phyloP scores from a whole-genome alignment of 2,797 vertebrate species.

The Muscicapa comitata region DNA sequence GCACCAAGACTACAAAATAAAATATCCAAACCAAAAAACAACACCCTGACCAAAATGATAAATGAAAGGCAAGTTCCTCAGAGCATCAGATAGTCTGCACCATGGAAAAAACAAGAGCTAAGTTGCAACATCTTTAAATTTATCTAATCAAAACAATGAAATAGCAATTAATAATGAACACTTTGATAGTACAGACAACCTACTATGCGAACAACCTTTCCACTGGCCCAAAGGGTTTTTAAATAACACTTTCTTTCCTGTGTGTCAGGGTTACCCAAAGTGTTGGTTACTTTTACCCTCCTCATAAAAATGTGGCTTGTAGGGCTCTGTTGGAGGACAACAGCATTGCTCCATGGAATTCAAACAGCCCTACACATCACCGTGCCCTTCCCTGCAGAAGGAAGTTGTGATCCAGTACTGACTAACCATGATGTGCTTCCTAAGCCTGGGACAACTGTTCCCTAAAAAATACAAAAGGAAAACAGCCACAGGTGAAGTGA shows the following conservation, averaged over 20 bases:
- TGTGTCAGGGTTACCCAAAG: neutral
- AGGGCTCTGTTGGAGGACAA: neutral
- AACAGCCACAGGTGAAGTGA: neutral
- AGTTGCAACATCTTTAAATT: slow-evolving; percentile 61
- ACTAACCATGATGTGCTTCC: neutral
- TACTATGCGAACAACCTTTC: neutral
- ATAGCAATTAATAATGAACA: slow-evolving; percentile 53
- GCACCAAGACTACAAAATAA: neutral
- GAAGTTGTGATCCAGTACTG: neutral
- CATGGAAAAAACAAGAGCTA: slow-evolving; percentile 3
- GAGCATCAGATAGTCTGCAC: slow-evolving; percentile 58
- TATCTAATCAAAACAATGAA: slow-evolving; percentile 62
- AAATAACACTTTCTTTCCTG: neutral
- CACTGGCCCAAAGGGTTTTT: neutral
- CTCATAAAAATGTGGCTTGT: neutral
- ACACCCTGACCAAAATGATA: slow-evolving; percentile 38
- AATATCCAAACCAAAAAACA: neutral
- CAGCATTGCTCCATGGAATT: neutral
- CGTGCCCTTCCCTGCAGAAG: neutral
- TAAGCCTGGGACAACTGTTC: neutral
- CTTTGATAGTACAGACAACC: slow-evolving; percentile 32
- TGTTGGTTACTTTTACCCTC: neutral
- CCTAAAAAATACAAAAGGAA: neutral
- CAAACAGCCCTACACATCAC: neutral
- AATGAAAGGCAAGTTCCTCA: slow-evolving; percentile 61